Percentiles rank a stretch among this genome's conserved stretches.
Evolutionary conservation across 2,797 vertebrate genomes (phyloP).

Genomic region (Protosalanx chinensis): DNA sequence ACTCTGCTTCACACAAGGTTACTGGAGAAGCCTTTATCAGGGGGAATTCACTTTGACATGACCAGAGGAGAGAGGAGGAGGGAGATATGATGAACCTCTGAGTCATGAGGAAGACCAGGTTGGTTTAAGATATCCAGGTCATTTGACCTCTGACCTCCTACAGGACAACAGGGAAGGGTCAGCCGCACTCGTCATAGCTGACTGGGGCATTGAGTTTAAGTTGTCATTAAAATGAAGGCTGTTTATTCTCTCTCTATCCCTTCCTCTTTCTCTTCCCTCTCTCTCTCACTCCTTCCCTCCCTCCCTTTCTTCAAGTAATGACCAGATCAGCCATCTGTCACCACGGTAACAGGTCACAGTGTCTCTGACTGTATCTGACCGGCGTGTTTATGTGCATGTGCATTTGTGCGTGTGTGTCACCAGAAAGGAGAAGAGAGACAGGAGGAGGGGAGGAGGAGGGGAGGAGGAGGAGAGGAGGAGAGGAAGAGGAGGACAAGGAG

Average conservation of each 20-base stretch:
- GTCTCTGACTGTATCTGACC: conserved; percentile 21
- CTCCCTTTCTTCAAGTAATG: conserved; percentile 25
- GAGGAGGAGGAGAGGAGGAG: background rate
- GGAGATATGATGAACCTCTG: background rate
- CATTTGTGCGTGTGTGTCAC: background rate
- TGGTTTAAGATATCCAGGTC: too few species aligned
- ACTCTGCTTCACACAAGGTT: conserved; percentile 53
- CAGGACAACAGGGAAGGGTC: too few species aligned
- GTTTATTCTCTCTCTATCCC: conserved; percentile 1
- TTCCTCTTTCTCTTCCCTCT: background rate
- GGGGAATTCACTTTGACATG: too few species aligned
- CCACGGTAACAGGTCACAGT: conserved; percentile 35
- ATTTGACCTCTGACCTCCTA: too few species aligned
- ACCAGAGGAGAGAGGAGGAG: background rate
- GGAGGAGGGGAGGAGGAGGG: background rate
- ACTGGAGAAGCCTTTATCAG: conserved; percentile 55
- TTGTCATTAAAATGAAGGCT: too few species aligned
- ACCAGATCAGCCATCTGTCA: conserved; percentile 25
- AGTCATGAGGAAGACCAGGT: background rate
- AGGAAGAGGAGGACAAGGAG: background rate
- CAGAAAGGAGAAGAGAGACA: background rate
- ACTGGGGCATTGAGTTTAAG: background rate
- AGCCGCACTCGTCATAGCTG: background rate
- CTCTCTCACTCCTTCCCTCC: background rate
- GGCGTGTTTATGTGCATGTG: conserved; percentile 2